phyloP scores from a whole-genome alignment of 2,797 vertebrate genomes.

The Aselliscus stoliczkanus region DNA sequence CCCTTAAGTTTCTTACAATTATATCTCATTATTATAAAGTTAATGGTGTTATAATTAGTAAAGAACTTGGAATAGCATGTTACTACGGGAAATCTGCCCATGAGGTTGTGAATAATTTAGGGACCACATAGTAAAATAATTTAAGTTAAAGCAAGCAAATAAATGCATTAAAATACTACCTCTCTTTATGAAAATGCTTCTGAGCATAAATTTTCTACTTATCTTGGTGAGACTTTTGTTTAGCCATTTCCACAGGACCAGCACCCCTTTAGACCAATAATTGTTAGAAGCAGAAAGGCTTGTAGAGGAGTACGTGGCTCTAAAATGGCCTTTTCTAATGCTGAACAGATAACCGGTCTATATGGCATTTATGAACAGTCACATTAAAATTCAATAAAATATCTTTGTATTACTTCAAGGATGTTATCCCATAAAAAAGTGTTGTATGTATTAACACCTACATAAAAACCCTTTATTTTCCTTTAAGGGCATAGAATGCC shows the following conservation, averaged over 20 bases:
- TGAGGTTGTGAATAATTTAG: not conserved
- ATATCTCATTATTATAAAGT: not conserved
- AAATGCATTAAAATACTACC: not conserved
- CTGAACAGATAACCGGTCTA: not conserved
- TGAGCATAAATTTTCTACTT: not conserved
- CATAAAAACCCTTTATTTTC: not conserved
- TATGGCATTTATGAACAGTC: not conserved
- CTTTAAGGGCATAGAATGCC: not conserved
- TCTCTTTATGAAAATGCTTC: not conserved
- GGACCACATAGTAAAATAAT: not conserved
- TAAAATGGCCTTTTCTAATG: not conserved
- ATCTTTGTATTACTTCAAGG: not conserved
- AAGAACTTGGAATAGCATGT: not conserved
- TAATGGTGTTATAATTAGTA: not conserved
- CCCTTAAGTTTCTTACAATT: not conserved
- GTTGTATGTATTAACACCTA: not conserved
- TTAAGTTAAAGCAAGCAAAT: conserved; percentile 4
- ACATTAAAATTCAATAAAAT: not conserved
- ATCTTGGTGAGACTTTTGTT: not conserved
- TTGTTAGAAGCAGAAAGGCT: not conserved
- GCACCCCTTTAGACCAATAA: not conserved
- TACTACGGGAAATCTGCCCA: not conserved
- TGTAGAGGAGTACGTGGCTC: not conserved
- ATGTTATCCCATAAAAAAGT: not conserved
- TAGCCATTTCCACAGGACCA: not conserved